These are phyloP conservation scores for Eciton burchellii DNA, from an alignment of 1,140 invertebrate species.

Conservation along the genomic window DNA sequence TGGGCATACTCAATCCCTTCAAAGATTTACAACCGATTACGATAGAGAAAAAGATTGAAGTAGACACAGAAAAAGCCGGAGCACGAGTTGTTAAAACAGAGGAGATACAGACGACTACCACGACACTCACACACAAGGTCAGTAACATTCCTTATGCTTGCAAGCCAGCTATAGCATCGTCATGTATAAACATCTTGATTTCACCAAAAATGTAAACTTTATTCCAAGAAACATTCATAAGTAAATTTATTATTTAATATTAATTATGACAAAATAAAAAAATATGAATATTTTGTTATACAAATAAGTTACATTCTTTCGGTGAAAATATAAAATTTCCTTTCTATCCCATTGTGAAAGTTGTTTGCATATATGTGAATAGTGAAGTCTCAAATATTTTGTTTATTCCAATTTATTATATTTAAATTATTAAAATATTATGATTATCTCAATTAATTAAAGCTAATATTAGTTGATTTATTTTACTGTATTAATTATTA, in stretches of 20 bases:
- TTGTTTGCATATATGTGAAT: background rate
- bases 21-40: constrained; percentile 76
- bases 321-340: constrained; percentile 17
- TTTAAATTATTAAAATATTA: constrained; percentile 3
- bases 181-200: constrained; percentile 3
- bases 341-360: constrained; percentile 25
- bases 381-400: background rate
- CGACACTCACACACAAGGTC: constrained; percentile 82
- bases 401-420: background rate
- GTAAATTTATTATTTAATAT: background rate
- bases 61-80: constrained; percentile 70
- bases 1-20: constrained; percentile 83
- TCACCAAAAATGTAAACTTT: constrained; percentile 6
- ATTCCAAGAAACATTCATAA: background rate
- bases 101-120: constrained; percentile 82
- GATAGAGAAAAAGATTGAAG: constrained; percentile 73
- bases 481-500: constrained; percentile 1
- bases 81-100: constrained; percentile 81
- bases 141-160: constrained; percentile 70
- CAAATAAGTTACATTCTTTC: background rate
- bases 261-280: background rate
- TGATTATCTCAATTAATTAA: background rate
- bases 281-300: constrained; percentile 9
- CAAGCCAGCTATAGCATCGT: constrained; percentile 25
- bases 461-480: background rate